phyloP scores from a whole-genome alignment of 2,797 vertebrate species.

The Etheostoma perlongum region DNA sequence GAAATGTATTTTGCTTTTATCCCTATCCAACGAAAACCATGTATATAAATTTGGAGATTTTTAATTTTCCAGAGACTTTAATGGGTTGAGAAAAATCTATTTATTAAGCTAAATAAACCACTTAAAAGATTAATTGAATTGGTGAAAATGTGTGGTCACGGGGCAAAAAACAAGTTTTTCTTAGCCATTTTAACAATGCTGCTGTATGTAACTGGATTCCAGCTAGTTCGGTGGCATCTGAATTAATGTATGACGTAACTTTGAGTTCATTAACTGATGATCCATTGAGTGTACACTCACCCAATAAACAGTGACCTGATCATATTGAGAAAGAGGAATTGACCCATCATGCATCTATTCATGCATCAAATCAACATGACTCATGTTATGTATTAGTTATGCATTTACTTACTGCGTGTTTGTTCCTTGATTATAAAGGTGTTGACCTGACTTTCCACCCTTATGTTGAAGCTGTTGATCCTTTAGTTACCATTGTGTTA shows the following conservation, averaged over 20 bases:
- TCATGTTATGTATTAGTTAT: not conserved
- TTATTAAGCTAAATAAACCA: not conserved
- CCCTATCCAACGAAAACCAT: not conserved
- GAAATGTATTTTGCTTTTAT: not conserved
- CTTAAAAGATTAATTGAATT: not conserved
- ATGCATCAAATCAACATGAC: not conserved
- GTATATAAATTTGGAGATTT: not conserved
- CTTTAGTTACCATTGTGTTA: constrained; percentile 6
- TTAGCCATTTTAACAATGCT: not conserved
- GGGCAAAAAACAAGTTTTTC: not conserved
- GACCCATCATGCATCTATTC: not conserved
- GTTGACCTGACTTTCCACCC: constrained; percentile 7
- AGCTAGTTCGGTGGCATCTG: not conserved
- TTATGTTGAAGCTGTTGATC: constrained; percentile 4
- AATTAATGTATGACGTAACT: not conserved
- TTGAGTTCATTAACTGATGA: not conserved
- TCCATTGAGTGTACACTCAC: not conserved
- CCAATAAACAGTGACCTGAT: not conserved
- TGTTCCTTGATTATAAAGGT: constrained; percentile 32
- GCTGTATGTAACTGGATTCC: not conserved
- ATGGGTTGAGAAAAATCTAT: not conserved
- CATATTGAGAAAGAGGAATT: not conserved
- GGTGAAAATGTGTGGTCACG: not conserved
- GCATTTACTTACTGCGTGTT: constrained; percentile 11
- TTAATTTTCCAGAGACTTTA: not conserved